Percentiles rank a stretch among this genome's conserved stretches.
These are phyloP conservation scores for Calliphora vomitoria DNA, from an alignment of 2,888 invertebrate genomes.

Conservation along the genomic window DNA sequence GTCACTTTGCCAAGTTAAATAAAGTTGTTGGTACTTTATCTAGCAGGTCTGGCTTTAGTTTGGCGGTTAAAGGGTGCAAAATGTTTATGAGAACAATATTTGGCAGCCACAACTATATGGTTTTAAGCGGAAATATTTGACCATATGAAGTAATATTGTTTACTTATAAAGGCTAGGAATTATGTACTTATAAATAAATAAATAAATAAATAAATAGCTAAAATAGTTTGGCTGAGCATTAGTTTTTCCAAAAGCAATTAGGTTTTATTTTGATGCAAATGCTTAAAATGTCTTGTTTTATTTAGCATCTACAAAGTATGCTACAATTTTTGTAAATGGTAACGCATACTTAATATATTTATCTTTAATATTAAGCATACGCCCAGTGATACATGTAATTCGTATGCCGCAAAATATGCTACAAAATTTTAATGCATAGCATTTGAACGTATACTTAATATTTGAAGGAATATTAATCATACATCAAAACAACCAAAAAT, in stretches of 20 bases:
- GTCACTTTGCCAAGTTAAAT: constrained; percentile 73
- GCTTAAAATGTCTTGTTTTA: background rate
- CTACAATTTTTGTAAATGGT: background rate
- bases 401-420: background rate
- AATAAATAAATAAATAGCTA: background rate
- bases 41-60: constrained; percentile 49
- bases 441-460: no score
- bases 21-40: constrained; percentile 45
- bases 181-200: background rate
- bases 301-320: background rate
- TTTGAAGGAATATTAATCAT: no score
- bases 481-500: no score
- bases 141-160: background rate
- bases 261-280: no score
- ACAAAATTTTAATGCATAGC: background rate
- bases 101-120: background rate
- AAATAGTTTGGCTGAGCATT: background rate
- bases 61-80: constrained; percentile 7
- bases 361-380: background rate
- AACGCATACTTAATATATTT: constrained; percentile 12
- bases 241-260: no score
- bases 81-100: constrained; percentile 8
- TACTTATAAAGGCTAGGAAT: background rate
- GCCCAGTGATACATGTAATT: background rate
- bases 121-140: background rate